Percentiles rank a stretch among this genome's conserved stretches.
These are phyloP conservation scores for Aphidoletes aphidimyza DNA, from an alignment of 2,888 invertebrate genomes.

Conservation along the genomic window DNA sequence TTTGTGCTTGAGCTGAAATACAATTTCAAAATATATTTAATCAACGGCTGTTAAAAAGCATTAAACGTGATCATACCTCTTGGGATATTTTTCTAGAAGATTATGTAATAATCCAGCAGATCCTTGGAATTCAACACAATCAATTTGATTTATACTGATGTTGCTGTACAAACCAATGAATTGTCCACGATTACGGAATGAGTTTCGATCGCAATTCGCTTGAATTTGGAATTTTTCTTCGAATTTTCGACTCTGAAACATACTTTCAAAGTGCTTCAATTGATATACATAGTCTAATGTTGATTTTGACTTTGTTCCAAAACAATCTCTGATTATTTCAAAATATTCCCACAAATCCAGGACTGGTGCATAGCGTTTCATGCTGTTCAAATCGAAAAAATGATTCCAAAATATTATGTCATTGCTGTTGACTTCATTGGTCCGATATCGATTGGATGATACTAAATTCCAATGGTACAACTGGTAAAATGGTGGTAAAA, in stretches of 20 bases:
- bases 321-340: conserved; percentile 67
- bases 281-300: conserved; percentile 81
- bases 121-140: conserved; percentile 88
- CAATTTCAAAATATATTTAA: background rate
- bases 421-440: conserved; percentile 66
- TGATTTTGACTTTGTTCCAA: conserved; percentile 61
- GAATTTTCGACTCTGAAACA: conserved; percentile 84
- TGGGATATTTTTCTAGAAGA: conserved; percentile 69
- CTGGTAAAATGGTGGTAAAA: conserved; percentile 92
- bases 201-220: conserved; percentile 64
- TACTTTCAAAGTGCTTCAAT: conserved; percentile 85
- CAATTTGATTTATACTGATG: conserved; percentile 66
- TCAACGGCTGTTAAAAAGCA: background rate
- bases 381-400: conserved; percentile 86
- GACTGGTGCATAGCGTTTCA: conserved; percentile 79
- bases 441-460: background rate
- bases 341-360: conserved; percentile 87
- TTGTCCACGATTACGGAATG: background rate
- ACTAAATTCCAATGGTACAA: conserved; percentile 89
- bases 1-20: conserved; percentile 33
- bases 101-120: conserved; percentile 73
- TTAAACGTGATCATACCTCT: conserved; percentile 63
- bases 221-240: conserved; percentile 80
- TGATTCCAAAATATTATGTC: conserved; percentile 78
- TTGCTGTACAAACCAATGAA: conserved; percentile 69